A percentile compares a stretch with the other conserved stretches of the same genome.
phyloP scores from a whole-genome alignment of 2,888 invertebrate genomes.

The Zaprionus bogoriensis region DNA sequence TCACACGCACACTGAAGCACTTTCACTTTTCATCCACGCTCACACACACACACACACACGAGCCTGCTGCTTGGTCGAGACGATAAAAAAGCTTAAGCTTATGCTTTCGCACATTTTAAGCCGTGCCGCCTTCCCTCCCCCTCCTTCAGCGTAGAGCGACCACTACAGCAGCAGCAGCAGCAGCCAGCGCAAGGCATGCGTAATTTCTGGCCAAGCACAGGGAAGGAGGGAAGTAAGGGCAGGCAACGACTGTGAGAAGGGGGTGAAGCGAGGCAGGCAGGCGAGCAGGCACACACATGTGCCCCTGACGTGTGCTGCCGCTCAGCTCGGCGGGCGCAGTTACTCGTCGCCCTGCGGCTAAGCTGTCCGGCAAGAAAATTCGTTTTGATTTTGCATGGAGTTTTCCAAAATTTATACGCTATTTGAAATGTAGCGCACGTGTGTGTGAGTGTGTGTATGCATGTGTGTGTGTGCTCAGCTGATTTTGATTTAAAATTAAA shows the following conservation, averaged over 20 bases:
- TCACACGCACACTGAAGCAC: constrained; percentile 41
- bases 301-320: constrained; percentile 28
- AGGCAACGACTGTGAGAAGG: constrained; percentile 16
- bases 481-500: constrained; percentile 42
- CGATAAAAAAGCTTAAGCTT: constrained; percentile 77
- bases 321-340: no score
- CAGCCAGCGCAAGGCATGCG: constrained; percentile 62
- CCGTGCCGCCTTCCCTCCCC: constrained; percentile 15
- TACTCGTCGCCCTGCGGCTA: constrained; percentile 37
- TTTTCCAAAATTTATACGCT: constrained; percentile 55
- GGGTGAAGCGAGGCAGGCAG: constrained; percentile 10
- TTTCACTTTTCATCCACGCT: constrained; percentile 53
- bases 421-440: constrained; percentile 69
- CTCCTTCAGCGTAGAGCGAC: constrained; percentile 11
- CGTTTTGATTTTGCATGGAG: constrained; percentile 74
- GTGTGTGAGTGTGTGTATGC: constrained; percentile 38
- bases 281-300: constrained; percentile 55
- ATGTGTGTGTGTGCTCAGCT: constrained; percentile 34
- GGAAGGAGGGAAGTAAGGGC: background rate
- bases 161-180: constrained; percentile 36
- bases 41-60: constrained; percentile 6
- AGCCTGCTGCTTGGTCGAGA: constrained; percentile 47
- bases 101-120: constrained; percentile 74
- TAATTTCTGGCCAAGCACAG: constrained; percentile 35
- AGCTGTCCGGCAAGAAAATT: constrained; percentile 66